Evolutionary conservation across 1,140 invertebrate species (phyloP).

Genomic region (Diprion similis): DNA sequence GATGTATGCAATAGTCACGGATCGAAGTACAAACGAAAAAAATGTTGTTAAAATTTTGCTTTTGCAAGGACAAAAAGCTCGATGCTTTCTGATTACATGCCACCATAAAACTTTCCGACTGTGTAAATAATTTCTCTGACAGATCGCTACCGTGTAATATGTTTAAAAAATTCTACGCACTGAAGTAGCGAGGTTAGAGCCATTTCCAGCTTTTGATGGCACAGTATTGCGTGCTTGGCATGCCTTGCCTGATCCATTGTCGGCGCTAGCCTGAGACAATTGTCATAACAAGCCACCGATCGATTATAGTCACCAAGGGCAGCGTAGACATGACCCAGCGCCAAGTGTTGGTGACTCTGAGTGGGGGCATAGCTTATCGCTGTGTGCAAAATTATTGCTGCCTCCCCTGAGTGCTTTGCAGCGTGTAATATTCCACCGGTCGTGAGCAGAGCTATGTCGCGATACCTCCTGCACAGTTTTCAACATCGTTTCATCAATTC

Average conservation of each 20-base stretch:
- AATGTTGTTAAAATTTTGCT: too few relatives aligned
- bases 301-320: conserved; percentile 71
- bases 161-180: conserved; percentile 58
- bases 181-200: conserved; percentile 70
- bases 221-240: conserved; percentile 72
- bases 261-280: conserved; percentile 71
- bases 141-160: too few relatives aligned
- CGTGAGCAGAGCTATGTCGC: conserved; percentile 81
- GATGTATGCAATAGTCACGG: too few relatives aligned
- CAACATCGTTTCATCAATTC: background rate
- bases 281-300: conserved; percentile 72
- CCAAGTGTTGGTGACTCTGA: conserved; percentile 78
- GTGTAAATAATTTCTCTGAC: too few relatives aligned
- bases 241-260: conserved; percentile 61
- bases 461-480: conserved; percentile 66
- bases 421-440: conserved; percentile 84
- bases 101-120: too few relatives aligned
- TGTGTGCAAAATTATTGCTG: conserved; percentile 78
- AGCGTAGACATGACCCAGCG: conserved; percentile 80
- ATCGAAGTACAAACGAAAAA: too few relatives aligned
- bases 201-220: conserved; percentile 72
- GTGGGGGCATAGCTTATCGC: conserved; percentile 80
- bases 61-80: too few relatives aligned
- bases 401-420: conserved; percentile 76
- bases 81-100: too few relatives aligned